These are phyloP conservation scores for Apis laboriosa DNA, from an alignment of 1,140 invertebrate species.

Conservation along the genomic window DNA sequence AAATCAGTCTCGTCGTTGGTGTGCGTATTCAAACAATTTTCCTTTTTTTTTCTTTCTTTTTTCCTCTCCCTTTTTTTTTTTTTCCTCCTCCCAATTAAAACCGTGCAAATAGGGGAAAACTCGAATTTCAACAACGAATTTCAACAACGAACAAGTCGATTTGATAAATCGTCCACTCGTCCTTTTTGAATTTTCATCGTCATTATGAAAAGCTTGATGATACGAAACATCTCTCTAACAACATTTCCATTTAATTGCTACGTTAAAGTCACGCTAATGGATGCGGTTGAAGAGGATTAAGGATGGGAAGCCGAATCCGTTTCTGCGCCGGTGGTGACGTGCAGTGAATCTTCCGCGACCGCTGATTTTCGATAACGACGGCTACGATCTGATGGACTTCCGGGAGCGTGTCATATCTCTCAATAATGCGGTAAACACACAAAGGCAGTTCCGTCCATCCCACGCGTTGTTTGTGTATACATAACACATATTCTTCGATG, in stretches of 20 bases:
- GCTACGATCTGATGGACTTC: slow-evolving; percentile 50
- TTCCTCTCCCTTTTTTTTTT: too few species aligned
- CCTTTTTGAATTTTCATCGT: too few species aligned
- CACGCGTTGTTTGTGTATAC: slow-evolving; percentile 49
- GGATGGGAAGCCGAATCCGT: not conserved
- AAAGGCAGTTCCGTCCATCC: slow-evolving; percentile 47
- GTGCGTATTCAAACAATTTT: too few species aligned
- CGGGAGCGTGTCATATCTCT: slow-evolving; percentile 56
- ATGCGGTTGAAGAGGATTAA: not conserved
- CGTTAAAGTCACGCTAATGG: slow-evolving; percentile 11
- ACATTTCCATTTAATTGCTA: not conserved
- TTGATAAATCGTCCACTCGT: too few species aligned
- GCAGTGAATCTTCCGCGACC: slow-evolving; percentile 20
- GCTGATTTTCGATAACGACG: slow-evolving; percentile 41
- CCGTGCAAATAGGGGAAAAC: too few species aligned
- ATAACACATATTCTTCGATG: slow-evolving; percentile 56
- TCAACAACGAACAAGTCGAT: too few species aligned
- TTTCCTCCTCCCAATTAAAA: too few species aligned
- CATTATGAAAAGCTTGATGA: too few species aligned
- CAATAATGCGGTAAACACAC: slow-evolving; percentile 65
- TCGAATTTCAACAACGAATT: too few species aligned
- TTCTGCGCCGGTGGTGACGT: slow-evolving; percentile 3
- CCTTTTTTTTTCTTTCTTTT: too few species aligned
- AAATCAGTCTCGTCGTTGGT: not conserved
- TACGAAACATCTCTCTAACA: too few species aligned